These are phyloP conservation scores for Ectropis grisescens DNA, from an alignment of 1,140 invertebrate genomes.

Conservation along the genomic window DNA sequence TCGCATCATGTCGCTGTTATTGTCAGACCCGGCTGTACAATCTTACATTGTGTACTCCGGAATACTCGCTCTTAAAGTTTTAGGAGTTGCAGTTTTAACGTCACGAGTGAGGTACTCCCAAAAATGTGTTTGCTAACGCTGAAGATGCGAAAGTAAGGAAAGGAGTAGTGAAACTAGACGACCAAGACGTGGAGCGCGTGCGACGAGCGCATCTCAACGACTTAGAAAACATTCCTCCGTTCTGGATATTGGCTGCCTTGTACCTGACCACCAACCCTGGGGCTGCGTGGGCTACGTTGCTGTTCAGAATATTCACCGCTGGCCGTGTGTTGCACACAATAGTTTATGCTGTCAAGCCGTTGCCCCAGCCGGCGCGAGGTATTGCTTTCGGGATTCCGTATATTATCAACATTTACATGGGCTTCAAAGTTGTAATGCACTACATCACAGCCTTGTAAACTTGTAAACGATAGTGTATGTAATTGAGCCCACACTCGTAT, in stretches of 20 bases:
- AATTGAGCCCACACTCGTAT: too few relatives aligned
- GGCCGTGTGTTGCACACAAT: constrained; percentile 75
- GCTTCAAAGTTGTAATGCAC: constrained; percentile 28
- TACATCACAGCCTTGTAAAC: constrained; percentile 33
- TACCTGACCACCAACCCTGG: constrained; percentile 75
- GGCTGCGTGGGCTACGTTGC: constrained; percentile 57
- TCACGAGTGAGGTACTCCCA: constrained; percentile 43
- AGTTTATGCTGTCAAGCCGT: constrained; percentile 70
- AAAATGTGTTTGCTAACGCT: constrained; percentile 30
- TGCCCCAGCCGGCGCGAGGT: constrained; percentile 37
- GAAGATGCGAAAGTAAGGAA: constrained; percentile 39
- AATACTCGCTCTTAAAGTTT: constrained; percentile 69
- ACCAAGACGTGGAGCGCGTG: constrained; percentile 68
- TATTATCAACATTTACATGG: constrained; percentile 42
- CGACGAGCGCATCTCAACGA: constrained; percentile 80
- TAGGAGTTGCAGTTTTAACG: constrained; percentile 67
- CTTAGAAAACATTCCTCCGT: constrained; percentile 81
- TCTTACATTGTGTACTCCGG: constrained; percentile 66
- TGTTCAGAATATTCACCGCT: constrained; percentile 74
- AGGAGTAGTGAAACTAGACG: constrained; percentile 63
- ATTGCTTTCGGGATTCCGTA: constrained; percentile 29
- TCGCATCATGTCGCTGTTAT: constrained; percentile 19
- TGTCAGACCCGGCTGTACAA: constrained; percentile 53
- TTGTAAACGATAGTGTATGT: too few relatives aligned
- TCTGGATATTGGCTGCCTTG: constrained; percentile 73